Evolutionary conservation across 2,113 vertebrate genomes (phyloP), one percentile per base, ranked within the genome.

Genomic region (Bubo scandiacus): DNA sequence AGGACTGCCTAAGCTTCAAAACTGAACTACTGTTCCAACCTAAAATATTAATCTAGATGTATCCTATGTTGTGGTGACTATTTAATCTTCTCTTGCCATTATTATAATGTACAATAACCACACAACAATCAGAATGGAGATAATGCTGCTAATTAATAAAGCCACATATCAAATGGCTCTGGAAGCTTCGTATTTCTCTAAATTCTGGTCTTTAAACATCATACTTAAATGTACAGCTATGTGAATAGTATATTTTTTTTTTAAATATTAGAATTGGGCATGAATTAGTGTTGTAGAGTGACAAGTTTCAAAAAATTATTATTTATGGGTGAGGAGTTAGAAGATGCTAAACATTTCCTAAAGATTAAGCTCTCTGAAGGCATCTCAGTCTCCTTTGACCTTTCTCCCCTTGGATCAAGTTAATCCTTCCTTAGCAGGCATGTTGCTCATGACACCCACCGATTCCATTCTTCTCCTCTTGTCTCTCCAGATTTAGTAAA

Each of bases 401-500:
- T 70, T 23, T 63, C 5, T 65, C 59, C 77, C 45, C 20, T 90
- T 4, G 3, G 38, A 84, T 87, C 52, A 88, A 88, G 26, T 83
- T 52, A 84, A 88, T 84, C 38, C 73, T 74, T 96, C 90, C 82
- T 82, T 78, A 51, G 38, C 36, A 95, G 95, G n/a, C 54, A 34
- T 77, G 55, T 78, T 91, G 65, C 78, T 96, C 3, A 1, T 79
- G 63, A 59, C 86, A 66, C 12, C 11, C 84, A 67, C 52, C 10
- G 9, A 81, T 92, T 95, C 94, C 86, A 88, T 66, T 92, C 52
- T 86, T 95, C 89, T 74, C 51, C 84, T 96, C 55, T 79, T 59
- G 32, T 94, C 89, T 96, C 92, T 90, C 94, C 75, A 92, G 74
- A 55, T 91, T 91, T 70, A 79, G 77, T 75, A 95, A 94, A 88